These are phyloP conservation scores for Lasioglossum pauxillum DNA, from an alignment of 2,888 invertebrate species.

Conservation along the genomic window DNA sequence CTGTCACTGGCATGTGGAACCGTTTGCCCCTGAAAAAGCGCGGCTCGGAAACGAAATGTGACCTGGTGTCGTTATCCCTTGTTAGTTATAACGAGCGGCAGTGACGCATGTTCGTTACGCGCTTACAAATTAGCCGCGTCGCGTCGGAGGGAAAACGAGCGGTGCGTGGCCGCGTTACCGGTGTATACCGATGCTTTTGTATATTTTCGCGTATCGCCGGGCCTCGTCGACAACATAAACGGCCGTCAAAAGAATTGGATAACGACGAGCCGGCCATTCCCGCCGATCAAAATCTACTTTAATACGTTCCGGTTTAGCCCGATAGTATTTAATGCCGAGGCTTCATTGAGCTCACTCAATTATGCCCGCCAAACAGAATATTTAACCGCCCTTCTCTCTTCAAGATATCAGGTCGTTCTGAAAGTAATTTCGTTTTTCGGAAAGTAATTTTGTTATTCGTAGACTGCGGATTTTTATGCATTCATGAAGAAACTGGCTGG, in stretches of 20 bases:
- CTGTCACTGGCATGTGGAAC: slow-evolving; percentile 30
- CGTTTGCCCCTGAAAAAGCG: slow-evolving; percentile 56
- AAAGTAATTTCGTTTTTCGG: too few species aligned
- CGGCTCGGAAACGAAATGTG: slow-evolving; percentile 52
- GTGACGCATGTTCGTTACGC: slow-evolving; percentile 72
- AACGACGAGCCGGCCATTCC: too few species aligned
- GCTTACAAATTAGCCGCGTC: slow-evolving; percentile 71
- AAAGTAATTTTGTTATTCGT: too few species aligned
- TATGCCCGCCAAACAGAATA: background rate
- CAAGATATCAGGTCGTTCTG: too few species aligned
- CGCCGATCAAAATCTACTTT: background rate
- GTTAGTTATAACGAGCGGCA: slow-evolving; percentile 81
- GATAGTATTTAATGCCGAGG: background rate
- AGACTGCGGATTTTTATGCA: too few species aligned
- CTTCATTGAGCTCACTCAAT: background rate
- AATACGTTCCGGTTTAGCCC: background rate
- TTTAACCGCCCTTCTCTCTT: background rate
- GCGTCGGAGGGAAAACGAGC: slow-evolving; percentile 35
- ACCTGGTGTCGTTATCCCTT: slow-evolving; percentile 80
- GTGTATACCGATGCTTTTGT: background rate
- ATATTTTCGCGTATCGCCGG: background rate
- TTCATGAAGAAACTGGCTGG: too few species aligned
- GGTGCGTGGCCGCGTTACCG: slow-evolving; percentile 39
- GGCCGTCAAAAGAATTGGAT: background rate
- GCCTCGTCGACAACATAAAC: background rate